Evolutionary conservation across 2,113 vertebrate species (phyloP).

Genomic region (Cottus gobio): DNA sequence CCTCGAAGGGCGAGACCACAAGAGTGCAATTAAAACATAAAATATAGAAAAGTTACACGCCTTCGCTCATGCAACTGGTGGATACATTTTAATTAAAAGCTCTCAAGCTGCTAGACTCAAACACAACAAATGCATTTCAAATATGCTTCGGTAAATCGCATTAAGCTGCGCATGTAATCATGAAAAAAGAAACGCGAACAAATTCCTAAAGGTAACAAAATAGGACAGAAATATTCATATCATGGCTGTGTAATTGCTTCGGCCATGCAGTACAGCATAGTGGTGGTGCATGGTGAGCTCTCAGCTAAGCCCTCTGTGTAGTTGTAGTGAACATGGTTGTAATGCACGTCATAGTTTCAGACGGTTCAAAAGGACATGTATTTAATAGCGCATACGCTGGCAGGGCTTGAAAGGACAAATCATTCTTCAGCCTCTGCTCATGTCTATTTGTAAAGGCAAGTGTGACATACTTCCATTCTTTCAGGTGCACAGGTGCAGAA

Average conservation of each 20-base stretch:
- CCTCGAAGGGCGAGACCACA: slow-evolving; percentile 16
- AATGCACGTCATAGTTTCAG: slow-evolving; percentile 71
- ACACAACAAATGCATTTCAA: background rate
- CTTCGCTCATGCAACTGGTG: background rate
- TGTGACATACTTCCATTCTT: slow-evolving; percentile 71
- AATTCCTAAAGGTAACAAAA: slow-evolving; percentile 2
- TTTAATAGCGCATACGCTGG: slow-evolving; percentile 69
- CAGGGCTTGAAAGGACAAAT: slow-evolving; percentile 67
- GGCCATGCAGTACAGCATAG: slow-evolving; percentile 33
- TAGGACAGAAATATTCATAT: slow-evolving; percentile 12
- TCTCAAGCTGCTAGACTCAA: background rate
- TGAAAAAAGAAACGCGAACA: background rate
- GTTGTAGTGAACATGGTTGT: slow-evolving; percentile 49
- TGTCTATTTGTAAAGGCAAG: slow-evolving; percentile 77
- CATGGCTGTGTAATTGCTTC: slow-evolving; percentile 54
- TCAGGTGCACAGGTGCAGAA: slow-evolving; percentile 71
- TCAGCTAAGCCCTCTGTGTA: slow-evolving; percentile 54
- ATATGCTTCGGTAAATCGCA: background rate
- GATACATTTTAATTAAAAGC: background rate
- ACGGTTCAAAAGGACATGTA: slow-evolving; percentile 62
- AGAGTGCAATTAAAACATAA: background rate
- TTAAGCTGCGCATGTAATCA: background rate
- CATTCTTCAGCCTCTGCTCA: slow-evolving; percentile 64
- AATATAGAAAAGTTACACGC: background rate
- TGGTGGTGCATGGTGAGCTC: slow-evolving; percentile 34